Evolutionary conservation across 2,888 invertebrate species (phyloP).

Genomic region (Chrysomela aeneicollis): DNA sequence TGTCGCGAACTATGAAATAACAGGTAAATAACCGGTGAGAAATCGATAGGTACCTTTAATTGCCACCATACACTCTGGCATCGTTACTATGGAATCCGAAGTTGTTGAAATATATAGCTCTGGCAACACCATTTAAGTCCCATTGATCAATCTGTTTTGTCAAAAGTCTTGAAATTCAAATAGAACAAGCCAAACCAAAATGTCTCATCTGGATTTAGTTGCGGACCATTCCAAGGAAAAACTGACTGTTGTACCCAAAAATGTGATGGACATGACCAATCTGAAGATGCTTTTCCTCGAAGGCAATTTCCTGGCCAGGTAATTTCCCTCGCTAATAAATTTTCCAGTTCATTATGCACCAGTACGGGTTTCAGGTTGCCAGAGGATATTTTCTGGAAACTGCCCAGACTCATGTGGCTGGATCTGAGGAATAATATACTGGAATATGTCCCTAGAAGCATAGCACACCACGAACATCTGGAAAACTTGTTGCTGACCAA

Average conservation of each 20-base stretch:
- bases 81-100: conserved; percentile 27
- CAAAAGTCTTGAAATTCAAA: no score
- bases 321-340: conserved; percentile 47
- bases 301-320: conserved; percentile 64
- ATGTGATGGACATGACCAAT: conserved; percentile 53
- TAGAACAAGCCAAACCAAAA: no score
- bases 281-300: conserved; percentile 65
- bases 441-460: conserved; percentile 64
- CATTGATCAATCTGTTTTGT: conserved; percentile 22
- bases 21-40: no score
- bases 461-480: conserved; percentile 67
- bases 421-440: conserved; percentile 72
- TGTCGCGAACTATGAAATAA: no score
- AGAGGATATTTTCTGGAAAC: conserved; percentile 66
- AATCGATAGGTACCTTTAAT: background rate
- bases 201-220: conserved; percentile 53
- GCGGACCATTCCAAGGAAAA: conserved; percentile 56
- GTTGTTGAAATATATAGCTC: conserved; percentile 4
- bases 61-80: background rate
- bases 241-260: conserved; percentile 51
- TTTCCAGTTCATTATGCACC: no score
- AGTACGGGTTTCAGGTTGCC: conserved; percentile 51
- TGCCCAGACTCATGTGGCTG: conserved; percentile 69
- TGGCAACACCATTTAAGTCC: conserved; percentile 21
- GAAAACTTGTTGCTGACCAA: conserved; percentile 72